phyloP scores from a whole-genome alignment of 2,797 vertebrate genomes.

The Phylloscopus collybita region DNA sequence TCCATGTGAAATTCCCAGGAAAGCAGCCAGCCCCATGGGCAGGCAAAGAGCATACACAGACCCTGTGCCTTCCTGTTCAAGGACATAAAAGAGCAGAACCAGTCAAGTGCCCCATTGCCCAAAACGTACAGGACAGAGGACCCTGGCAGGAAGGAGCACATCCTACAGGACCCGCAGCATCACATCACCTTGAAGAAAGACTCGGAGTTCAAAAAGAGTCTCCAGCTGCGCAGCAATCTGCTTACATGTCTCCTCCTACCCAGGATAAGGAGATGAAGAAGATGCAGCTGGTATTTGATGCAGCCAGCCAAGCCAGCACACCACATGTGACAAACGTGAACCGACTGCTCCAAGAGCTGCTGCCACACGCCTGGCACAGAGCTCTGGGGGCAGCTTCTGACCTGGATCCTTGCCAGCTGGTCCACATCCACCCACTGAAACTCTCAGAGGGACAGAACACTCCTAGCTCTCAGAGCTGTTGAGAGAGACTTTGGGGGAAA shows the following conservation, averaged over 20 bases:
- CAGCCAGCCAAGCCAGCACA: neutral
- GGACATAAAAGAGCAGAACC: neutral
- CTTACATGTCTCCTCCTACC: neutral
- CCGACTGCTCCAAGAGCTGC: neutral
- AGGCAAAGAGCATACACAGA: neutral
- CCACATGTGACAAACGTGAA: fast-evolving
- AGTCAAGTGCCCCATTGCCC: neutral
- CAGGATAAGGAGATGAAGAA: neutral
- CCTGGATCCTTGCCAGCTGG: neutral
- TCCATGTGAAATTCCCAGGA: neutral
- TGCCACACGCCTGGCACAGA: neutral
- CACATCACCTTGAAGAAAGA: neutral
- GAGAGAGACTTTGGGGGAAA: neutral
- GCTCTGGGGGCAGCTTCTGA: neutral
- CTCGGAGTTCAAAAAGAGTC: neutral
- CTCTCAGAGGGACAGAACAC: neutral
- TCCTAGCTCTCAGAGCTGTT: neutral
- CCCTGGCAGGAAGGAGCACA: neutral
- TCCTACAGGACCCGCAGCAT: neutral
- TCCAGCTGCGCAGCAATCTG: neutral
- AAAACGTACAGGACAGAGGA: neutral
- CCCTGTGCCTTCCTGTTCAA: neutral
- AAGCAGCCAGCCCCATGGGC: neutral
- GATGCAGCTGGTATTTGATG: neutral
- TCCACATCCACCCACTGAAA: neutral